Percentiles rank a stretch among this genome's conserved stretches.
Evolutionary conservation across 2,888 invertebrate species (phyloP).

Genomic region (Neuroscelio doddi): DNA sequence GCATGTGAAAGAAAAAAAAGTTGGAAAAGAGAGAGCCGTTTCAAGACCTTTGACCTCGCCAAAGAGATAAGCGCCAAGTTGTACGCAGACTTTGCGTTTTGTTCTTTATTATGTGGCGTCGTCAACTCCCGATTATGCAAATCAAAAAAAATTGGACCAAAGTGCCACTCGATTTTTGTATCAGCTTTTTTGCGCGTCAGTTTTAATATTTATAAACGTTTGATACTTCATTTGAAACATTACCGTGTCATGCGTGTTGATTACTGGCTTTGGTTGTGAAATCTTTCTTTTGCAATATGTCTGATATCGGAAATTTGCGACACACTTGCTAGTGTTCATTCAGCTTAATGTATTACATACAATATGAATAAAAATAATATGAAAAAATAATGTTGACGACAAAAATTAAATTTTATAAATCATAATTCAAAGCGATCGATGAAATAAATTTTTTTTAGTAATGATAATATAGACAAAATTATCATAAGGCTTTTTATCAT

Average conservation of each 20-base stretch:
- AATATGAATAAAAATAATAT: no score
- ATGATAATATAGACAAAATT: no score
- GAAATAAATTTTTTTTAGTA: no score
- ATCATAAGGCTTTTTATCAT: no score
- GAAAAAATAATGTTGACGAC: no score
- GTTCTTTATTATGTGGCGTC: background rate
- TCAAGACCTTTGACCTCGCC: conserved; percentile 38
- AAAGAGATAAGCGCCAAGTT: conserved; percentile 27
- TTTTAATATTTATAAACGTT: background rate
- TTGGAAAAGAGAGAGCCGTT: conserved; percentile 37
- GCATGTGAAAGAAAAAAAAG: conserved; percentile 26
- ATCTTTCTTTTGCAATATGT: conserved; percentile 24
- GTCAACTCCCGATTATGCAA: background rate
- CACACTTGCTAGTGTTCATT: no score
- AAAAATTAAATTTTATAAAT: no score
- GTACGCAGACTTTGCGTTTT: background rate
- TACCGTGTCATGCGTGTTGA: conserved; percentile 22
- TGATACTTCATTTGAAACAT: conserved; percentile 8
- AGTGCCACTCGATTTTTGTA: background rate
- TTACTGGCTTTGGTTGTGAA: conserved; percentile 26
- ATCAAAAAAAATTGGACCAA: background rate
- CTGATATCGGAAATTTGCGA: conserved; percentile 27
- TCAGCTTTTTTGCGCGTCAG: background rate
- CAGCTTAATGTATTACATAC: no score
- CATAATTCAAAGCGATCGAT: no score